A percentile compares a stretch with the other conserved stretches of the same genome.
Evolutionary conservation across 2,888 invertebrate species (phyloP).

Genomic region (Drosophila lacicola): DNA sequence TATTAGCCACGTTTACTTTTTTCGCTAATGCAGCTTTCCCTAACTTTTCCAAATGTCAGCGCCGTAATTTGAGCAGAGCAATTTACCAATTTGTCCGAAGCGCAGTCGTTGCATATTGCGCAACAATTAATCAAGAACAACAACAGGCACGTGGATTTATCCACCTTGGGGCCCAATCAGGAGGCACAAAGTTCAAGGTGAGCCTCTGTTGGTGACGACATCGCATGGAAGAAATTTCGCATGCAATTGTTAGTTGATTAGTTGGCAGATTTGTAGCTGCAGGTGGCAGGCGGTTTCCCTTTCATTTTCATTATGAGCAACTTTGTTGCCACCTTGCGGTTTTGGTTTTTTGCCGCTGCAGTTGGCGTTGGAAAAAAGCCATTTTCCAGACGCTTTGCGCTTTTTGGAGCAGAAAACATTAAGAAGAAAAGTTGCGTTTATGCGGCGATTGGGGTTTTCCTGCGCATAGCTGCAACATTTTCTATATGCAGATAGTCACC

Average conservation of each 20-base stretch:
- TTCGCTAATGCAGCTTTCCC: slow-evolving; percentile 34
- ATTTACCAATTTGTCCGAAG: slow-evolving; percentile 61
- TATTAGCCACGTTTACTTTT: slow-evolving; percentile 34
- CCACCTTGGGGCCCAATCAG: slow-evolving; percentile 23
- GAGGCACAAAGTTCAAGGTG: slow-evolving; percentile 79
- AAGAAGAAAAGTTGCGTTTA: slow-evolving; percentile 39
- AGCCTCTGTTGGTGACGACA: slow-evolving; percentile 41
- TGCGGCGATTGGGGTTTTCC: slow-evolving; percentile 48
- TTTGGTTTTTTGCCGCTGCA: slow-evolving; percentile 10
- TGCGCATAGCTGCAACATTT: slow-evolving; percentile 37
- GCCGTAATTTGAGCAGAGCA: slow-evolving; percentile 60
- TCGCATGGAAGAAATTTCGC: slow-evolving; percentile 72
- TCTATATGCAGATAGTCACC: slow-evolving; percentile 64
- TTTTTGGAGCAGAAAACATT: slow-evolving; percentile 81
- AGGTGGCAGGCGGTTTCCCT: slow-evolving; percentile 48
- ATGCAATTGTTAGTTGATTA: slow-evolving; percentile 68
- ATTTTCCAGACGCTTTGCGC: slow-evolving; percentile 76
- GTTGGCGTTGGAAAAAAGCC: slow-evolving; percentile 11
- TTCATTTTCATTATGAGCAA: slow-evolving; percentile 67
- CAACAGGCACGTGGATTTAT: slow-evolving; percentile 42
- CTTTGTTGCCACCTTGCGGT: slow-evolving; percentile 17
- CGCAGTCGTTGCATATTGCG: slow-evolving; percentile 51
- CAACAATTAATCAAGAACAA: slow-evolving; percentile 67
- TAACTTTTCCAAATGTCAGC: slow-evolving; percentile 71
- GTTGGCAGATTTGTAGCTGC: slow-evolving; percentile 23